Percentiles rank a stretch among this genome's conserved stretches.
phyloP scores from a whole-genome alignment of 2,113 vertebrate genomes.

The Xenus cinereus region DNA sequence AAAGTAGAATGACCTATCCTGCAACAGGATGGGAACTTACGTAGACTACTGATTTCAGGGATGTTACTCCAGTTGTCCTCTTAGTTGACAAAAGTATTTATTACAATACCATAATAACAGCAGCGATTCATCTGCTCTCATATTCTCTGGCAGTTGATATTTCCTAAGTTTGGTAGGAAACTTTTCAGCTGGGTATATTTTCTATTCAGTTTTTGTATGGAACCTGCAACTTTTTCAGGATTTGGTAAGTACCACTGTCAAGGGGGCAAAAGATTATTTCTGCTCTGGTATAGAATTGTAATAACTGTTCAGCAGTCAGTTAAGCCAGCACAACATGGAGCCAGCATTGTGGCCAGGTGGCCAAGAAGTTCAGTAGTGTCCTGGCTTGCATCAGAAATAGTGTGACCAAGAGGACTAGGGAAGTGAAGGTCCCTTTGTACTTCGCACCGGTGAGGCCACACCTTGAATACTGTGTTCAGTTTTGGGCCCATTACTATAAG shows the following conservation, averaged over 20 bases:
- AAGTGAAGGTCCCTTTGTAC: rapidly evolving
- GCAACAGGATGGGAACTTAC: background rate
- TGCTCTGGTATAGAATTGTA: background rate
- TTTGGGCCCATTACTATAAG: background rate
- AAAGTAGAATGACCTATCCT: background rate
- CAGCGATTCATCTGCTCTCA: background rate
- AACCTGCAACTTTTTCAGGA: background rate
- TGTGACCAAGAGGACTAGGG: background rate
- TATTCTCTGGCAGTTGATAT: background rate
- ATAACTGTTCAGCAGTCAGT: background rate
- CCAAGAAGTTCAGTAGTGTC: background rate
- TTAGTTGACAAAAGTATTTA: background rate
- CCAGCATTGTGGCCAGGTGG: background rate
- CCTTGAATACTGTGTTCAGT: rapidly evolving
- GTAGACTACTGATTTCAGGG: background rate
- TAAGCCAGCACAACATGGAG: background rate
- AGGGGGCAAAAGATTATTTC: background rate
- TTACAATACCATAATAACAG: background rate
- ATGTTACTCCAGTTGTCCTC: background rate
- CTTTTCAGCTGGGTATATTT: background rate
- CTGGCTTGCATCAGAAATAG: background rate
- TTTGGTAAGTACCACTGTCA: background rate
- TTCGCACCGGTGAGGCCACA: rapidly evolving
- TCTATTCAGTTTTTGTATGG: background rate
- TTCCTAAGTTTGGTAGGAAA: background rate